Evolutionary conservation across 2,113 vertebrate species (phyloP).

Genomic region (Calypte anna): DNA sequence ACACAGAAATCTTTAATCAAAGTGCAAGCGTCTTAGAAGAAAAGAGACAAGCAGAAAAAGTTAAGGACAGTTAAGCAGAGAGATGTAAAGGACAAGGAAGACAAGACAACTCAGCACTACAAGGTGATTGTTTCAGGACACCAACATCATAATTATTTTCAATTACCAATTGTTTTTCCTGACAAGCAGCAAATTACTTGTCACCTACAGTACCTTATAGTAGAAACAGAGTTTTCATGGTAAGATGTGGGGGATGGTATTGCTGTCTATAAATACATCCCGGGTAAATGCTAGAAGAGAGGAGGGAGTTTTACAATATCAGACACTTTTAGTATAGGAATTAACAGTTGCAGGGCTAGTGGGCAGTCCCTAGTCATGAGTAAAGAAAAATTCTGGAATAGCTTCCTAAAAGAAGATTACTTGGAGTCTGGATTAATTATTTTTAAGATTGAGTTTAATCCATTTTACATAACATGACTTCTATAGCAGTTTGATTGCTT

Average conservation of each 20-base stretch:
- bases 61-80: neutral
- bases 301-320: neutral
- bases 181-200: neutral
- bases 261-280: neutral
- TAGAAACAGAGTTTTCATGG: neutral
- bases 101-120: neutral
- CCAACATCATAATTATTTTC: neutral
- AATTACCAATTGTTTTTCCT: neutral
- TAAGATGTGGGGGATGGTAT: neutral
- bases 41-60: neutral
- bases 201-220: neutral
- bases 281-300: neutral
- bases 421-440: neutral
- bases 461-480: neutral
- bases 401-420: neutral
- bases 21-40: neutral
- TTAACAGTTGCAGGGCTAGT: neutral
- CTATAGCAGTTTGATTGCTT: neutral
- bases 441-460: neutral
- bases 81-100: neutral
- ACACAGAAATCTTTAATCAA: neutral
- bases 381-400: neutral
- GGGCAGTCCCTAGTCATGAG: neutral
- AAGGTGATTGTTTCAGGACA: neutral
- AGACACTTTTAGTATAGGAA: neutral